A percentile compares a stretch with the other conserved stretches of the same genome.
These are phyloP conservation scores for Peromyscus attwateri DNA, from an alignment of 2,797 vertebrate genomes.

Conservation along the genomic window DNA sequence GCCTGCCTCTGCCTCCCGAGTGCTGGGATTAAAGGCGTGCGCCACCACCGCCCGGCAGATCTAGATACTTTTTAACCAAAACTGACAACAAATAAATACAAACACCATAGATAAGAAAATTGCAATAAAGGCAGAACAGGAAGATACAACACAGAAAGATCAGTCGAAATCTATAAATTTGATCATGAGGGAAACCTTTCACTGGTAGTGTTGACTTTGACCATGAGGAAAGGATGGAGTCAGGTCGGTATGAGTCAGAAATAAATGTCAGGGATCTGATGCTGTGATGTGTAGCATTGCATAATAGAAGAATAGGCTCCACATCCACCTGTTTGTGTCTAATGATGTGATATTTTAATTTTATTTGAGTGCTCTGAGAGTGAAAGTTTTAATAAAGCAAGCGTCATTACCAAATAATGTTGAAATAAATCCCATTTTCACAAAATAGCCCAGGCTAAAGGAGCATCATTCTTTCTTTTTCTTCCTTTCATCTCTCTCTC, in stretches of 20 bases:
- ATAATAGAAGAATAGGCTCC: not conserved
- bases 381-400: not conserved
- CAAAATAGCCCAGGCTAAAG: not conserved
- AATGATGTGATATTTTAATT: not conserved
- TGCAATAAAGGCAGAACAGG: not conserved
- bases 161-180: not conserved
- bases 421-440: not conserved
- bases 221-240: not conserved
- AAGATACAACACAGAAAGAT: not conserved
- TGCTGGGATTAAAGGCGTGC: too few relatives aligned
- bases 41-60: too few relatives aligned
- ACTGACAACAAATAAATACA: not conserved
- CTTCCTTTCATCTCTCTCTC: not conserved
- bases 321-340: not conserved
- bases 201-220: not conserved
- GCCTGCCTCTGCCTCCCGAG: too few relatives aligned
- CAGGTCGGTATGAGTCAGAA: not conserved
- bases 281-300: not conserved
- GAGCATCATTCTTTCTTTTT: fast-evolving
- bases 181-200: not conserved
- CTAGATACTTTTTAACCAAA: not conserved
- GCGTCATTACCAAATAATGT: not conserved
- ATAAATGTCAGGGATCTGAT: not conserved
- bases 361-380: not conserved
- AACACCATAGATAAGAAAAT: not conserved